A percentile compares a stretch with the other conserved stretches of the same genome.
phyloP scores from a whole-genome alignment of 2,797 vertebrate species.

The Euthynnus affinis region DNA sequence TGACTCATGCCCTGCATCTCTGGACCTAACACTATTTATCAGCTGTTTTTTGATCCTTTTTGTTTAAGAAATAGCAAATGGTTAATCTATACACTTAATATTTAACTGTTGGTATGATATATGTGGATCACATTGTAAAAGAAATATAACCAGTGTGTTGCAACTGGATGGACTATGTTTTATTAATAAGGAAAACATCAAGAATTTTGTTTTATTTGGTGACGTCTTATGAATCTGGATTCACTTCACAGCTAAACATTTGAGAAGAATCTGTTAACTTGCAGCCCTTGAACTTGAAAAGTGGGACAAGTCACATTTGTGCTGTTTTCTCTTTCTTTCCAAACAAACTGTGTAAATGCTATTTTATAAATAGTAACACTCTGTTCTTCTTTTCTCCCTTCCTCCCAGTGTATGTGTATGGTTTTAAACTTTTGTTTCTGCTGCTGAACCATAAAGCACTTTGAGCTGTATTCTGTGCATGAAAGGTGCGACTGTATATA shows the following conservation, averaged over 20 bases:
- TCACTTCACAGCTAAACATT: no score
- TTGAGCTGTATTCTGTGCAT: no score
- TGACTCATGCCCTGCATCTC: conserved; percentile 71
- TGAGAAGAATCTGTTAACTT: not conserved
- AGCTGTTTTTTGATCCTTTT: conserved; percentile 86
- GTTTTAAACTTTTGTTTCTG: no score
- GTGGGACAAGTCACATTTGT: not conserved
- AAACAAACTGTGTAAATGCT: no score
- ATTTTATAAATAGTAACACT: no score
- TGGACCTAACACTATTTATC: conserved; percentile 89
- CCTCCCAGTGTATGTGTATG: no score
- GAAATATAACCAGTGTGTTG: conserved; percentile 83
- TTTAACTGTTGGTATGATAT: conserved; percentile 87
- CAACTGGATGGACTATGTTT: conserved; percentile 73
- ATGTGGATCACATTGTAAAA: conserved; percentile 87
- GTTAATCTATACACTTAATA: conserved; percentile 90
- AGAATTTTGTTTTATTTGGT: conserved; percentile 8
- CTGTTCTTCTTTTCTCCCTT: no score
- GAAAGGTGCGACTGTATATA: no score
- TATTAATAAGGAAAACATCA: conserved; percentile 59
- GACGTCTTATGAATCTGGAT: not conserved
- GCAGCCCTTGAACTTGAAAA: not conserved
- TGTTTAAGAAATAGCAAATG: conserved; percentile 87
- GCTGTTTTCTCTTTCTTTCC: no score
- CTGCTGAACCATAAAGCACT: no score